phyloP scores from a whole-genome alignment of 2,888 invertebrate genomes.

The Exocentrus adspersus region DNA sequence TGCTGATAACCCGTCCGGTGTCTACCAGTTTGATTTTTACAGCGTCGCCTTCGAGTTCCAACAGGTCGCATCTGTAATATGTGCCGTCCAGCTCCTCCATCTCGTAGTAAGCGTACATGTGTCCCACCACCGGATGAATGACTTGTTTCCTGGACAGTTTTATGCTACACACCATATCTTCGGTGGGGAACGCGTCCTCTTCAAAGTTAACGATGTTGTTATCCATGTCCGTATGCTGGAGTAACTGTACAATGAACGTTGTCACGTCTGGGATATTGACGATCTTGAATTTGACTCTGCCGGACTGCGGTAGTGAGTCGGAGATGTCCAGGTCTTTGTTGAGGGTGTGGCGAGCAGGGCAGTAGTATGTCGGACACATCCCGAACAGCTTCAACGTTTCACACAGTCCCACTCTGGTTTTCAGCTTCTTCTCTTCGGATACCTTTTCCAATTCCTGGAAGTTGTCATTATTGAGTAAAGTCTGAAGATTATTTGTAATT shows the following conservation, averaged over 20 bases:
- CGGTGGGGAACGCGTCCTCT: slow-evolving; percentile 28
- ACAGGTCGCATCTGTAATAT: slow-evolving; percentile 44
- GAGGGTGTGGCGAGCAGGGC: slow-evolving; percentile 72
- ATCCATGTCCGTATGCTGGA: slow-evolving; percentile 39
- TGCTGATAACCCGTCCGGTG: slow-evolving; percentile 65
- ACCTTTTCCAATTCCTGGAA: slow-evolving; percentile 49
- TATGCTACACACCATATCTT: slow-evolving; percentile 28
- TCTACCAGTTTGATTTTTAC: slow-evolving; percentile 71
- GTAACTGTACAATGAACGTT: slow-evolving; percentile 64
- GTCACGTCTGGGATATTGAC: slow-evolving; percentile 70
- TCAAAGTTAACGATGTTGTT: slow-evolving; percentile 36
- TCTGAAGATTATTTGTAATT: too few relatives aligned
- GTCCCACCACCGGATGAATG: slow-evolving; percentile 27
- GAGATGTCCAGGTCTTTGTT: slow-evolving; percentile 66
- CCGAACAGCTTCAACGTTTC: slow-evolving; percentile 72
- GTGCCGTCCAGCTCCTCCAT: slow-evolving; percentile 36
- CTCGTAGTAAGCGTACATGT: slow-evolving; percentile 45
- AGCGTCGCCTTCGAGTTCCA: slow-evolving; percentile 41
- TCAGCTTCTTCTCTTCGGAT: slow-evolving; percentile 65
- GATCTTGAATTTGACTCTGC: slow-evolving; percentile 69
- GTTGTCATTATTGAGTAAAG: background rate
- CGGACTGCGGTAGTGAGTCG: slow-evolving; percentile 67
- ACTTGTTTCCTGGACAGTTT: slow-evolving; percentile 25
- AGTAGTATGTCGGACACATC: slow-evolving; percentile 69
- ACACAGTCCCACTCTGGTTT: slow-evolving; percentile 67